Base-by-base conservation (phyloP, 2,797 vertebrate genomes). In the Molossus alvarezi region DNA sequence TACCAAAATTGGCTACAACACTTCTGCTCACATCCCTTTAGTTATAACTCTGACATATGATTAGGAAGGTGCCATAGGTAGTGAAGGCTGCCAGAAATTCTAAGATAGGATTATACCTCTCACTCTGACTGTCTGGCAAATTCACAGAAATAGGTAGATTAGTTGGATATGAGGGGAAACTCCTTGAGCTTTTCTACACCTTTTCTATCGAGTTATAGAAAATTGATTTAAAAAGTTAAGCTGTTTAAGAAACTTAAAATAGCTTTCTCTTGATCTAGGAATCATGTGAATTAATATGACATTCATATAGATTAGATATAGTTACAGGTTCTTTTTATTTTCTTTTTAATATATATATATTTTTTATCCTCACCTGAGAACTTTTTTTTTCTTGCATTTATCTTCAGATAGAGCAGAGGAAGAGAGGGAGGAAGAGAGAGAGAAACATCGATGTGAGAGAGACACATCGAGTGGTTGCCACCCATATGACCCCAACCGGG, bases 211-310 rank as follows among this genome's bases (percentile, higher is more conserved):
- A 71, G 62, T 92, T 75, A 88, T 92, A 91, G 27, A 87, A 3
- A 29, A 96, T 37, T 55, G 37, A 94, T 85, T 62, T 67, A 55
- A 91, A 67, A 84, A 60, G 0, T 51, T 72, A 84, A 67, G 41
- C 41, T 33, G 33, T 60, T 89, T 55, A 67, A 96, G 57, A 75
- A 81, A 89, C 9, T 81, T 45, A 48, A 88, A 94, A 64, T 73
- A 33, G 2, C 5, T 88, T 84, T 92, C 64, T 77, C 11, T 76
- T 90, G 11, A 69, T 69, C 18, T 92, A 41, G 41, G 7, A 76
- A 77, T 75, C 64, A 12, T 80, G 33, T 83, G 80, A 96, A 96
- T 96, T 72, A 91, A 69, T 82, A 25, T 55, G 29, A 73, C 37
- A 86, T 86, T 95, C 41, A 86, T 29, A 64, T 45, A 84, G 21